These are phyloP conservation scores for Lonchura striata DNA, from an alignment of 2,113 vertebrate species.

Conservation along the genomic window DNA sequence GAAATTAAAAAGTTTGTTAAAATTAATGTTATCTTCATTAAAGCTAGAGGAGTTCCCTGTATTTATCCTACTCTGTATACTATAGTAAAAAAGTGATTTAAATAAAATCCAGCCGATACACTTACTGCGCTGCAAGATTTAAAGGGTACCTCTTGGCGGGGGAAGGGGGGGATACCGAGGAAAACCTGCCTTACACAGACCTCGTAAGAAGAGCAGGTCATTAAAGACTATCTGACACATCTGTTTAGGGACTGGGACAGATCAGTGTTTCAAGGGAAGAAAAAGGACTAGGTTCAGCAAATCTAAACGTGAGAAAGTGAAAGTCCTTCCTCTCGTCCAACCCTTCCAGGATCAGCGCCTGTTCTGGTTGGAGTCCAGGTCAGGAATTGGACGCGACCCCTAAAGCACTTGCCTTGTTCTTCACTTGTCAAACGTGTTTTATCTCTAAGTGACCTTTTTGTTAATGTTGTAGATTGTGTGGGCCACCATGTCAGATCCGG, in stretches of 20 bases:
- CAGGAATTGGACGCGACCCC: slow-evolving; percentile 72
- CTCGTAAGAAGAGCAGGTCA: neutral
- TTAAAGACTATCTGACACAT: slow-evolving; percentile 28
- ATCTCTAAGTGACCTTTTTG: slow-evolving; percentile 76
- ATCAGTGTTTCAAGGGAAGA: slow-evolving; percentile 7
- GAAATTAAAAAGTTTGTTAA: neutral
- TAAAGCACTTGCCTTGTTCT: slow-evolving; percentile 70
- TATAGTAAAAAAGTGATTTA: neutral
- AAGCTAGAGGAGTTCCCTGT: neutral
- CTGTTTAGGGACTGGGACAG: neutral
- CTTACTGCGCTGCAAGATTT: neutral
- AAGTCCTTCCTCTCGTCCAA: slow-evolving; percentile 41
- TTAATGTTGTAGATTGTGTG: slow-evolving; percentile 70
- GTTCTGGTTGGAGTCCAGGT: slow-evolving; percentile 66
- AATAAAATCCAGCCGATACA: neutral
- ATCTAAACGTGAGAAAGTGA: slow-evolving; percentile 44
- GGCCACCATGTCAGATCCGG: slow-evolving; percentile 73
- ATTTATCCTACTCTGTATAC: neutral
- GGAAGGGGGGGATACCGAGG: neutral
- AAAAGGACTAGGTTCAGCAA: slow-evolving; percentile 15
- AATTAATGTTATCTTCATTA: neutral
- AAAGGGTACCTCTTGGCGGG: neutral
- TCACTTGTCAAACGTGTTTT: slow-evolving; percentile 76
- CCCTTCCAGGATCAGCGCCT: slow-evolving; percentile 46
- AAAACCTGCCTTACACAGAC: neutral